Percentiles rank a stretch among this genome's conserved stretches.
Evolutionary conservation across 2,113 vertebrate genomes (phyloP).

Genomic region (Fukomys damarensis): DNA sequence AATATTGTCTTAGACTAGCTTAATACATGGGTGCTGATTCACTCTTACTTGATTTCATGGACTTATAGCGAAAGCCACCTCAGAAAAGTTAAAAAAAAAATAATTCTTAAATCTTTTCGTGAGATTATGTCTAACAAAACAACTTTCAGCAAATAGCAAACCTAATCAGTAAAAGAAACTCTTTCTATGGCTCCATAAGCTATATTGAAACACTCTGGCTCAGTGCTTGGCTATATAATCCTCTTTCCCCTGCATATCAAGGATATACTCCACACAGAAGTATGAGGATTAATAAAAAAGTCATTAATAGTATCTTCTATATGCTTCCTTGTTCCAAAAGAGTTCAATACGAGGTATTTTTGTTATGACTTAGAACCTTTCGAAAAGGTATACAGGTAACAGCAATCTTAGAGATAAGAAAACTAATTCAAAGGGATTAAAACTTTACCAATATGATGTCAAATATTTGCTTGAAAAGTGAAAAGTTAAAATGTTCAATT

Average conservation of each 20-base stretch:
- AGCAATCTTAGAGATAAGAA: conserved; percentile 78
- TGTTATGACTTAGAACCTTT: conserved; percentile 74
- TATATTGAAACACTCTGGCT: conserved; percentile 62
- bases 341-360: conserved; percentile 45
- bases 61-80: neutral
- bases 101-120: conserved; percentile 44
- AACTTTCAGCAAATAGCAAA: conserved; percentile 50
- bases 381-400: conserved; percentile 65
- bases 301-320: conserved; percentile 63
- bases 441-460: conserved; percentile 71
- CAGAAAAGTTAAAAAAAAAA: neutral
- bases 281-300: conserved; percentile 75
- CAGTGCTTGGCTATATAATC: conserved; percentile 71
- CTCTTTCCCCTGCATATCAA: conserved; percentile 71
- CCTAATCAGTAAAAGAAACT: conserved; percentile 59
- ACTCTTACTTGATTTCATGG: neutral
- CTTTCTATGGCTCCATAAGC: conserved; percentile 56
- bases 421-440: conserved; percentile 80
- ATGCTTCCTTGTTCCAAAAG: conserved; percentile 67
- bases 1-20: neutral
- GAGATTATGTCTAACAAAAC: conserved; percentile 65
- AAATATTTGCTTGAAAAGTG: conserved; percentile 74
- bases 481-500: conserved; percentile 60
- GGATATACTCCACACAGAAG: conserved; percentile 54
- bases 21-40: neutral